A percentile compares a stretch with the other conserved stretches of the same genome.
Evolutionary conservation across 2,888 invertebrate genomes (phyloP).

Genomic region (Morpho deidamia): DNA sequence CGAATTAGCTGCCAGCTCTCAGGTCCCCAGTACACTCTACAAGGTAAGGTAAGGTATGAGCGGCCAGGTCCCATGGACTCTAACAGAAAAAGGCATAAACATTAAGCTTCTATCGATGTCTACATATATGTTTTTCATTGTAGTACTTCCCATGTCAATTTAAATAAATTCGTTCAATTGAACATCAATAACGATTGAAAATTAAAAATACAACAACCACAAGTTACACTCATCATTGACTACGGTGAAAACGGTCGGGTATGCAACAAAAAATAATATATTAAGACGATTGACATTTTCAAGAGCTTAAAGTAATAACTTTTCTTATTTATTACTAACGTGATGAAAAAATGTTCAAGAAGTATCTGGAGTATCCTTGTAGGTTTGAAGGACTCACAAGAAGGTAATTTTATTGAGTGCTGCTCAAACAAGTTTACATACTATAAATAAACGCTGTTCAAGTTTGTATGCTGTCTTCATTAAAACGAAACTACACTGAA

Average conservation of each 20-base stretch:
- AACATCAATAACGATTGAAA: no score
- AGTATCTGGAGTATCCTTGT: slow-evolving; percentile 5
- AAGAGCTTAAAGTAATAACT: not conserved
- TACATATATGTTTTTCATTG: no score
- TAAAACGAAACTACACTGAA: not conserved
- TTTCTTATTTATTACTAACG: not conserved
- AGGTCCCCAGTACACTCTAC: no score
- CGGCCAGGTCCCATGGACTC: no score
- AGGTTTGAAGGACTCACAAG: slow-evolving; percentile 8
- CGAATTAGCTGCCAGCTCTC: no score
- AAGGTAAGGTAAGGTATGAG: no score
- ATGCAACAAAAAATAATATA: not conserved
- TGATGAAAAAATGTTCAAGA: slow-evolving; percentile 2
- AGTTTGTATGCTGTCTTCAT: slow-evolving; percentile 1
- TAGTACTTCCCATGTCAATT: no score
- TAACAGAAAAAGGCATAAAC: no score
- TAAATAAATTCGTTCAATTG: no score
- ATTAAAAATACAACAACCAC: no score
- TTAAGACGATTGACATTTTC: not conserved
- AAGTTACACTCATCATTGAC: not conserved
- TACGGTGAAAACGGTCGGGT: not conserved
- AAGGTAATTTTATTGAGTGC: slow-evolving; percentile 11
- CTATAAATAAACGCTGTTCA: slow-evolving; percentile 5
- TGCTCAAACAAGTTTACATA: slow-evolving; percentile 7
- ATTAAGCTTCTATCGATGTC: no score